These are phyloP conservation scores for Ceratosolen solmsi DNA, from an alignment of 1,140 invertebrate genomes.

Conservation along the genomic window DNA sequence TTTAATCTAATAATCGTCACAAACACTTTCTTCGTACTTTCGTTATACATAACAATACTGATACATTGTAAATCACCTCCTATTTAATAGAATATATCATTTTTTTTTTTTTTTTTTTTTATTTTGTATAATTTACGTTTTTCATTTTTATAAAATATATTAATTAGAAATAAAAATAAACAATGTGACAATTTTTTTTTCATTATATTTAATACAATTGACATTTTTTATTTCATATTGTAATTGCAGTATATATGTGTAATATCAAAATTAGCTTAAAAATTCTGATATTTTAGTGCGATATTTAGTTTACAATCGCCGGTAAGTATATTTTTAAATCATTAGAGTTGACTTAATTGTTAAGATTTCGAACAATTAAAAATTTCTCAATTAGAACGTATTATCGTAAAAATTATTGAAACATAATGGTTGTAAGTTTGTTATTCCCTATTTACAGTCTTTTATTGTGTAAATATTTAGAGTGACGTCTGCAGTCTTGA, in stretches of 20 bases:
- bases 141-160: not conserved
- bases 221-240: constrained; percentile 29
- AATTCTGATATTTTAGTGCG: constrained; percentile 11
- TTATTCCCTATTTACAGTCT: too few species aligned
- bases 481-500: too few species aligned
- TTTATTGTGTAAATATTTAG: too few species aligned
- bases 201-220: constrained; percentile 43
- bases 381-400: too few species aligned
- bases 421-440: too few species aligned
- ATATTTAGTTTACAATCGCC: constrained; percentile 17
- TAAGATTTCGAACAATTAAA: too few species aligned
- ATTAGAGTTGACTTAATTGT: too few species aligned
- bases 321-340: too few species aligned
- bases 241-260: constrained; percentile 31
- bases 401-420: too few species aligned
- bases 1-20: not conserved
- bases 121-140: not conserved
- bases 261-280: constrained; percentile 41
- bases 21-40: not conserved
- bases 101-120: too few species aligned
- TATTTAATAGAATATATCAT: constrained; percentile 30
- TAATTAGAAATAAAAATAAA: constrained; percentile 8
- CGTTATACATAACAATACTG: constrained; percentile 33
- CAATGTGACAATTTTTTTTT: constrained; percentile 47
- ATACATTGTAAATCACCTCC: not conserved